Evolutionary conservation across 2,113 vertebrate species (phyloP).

Genomic region (Chaetops frenatus): DNA sequence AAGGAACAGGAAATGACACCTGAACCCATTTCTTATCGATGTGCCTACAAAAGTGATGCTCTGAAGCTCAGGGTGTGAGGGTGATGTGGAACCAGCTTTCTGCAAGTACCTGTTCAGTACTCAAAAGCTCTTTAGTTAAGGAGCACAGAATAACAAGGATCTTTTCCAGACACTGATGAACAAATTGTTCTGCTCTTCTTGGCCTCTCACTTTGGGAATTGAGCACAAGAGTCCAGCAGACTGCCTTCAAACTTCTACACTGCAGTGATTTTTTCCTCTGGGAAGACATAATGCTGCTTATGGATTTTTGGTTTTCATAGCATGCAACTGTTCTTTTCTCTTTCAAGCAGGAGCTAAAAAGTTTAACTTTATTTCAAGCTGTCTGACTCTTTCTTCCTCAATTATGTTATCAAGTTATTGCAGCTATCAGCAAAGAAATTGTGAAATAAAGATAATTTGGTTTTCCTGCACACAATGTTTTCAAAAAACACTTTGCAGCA

Average conservation of each 20-base stretch:
- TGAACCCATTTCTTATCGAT: not conserved
- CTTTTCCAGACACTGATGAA: not conserved
- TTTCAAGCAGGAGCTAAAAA: not conserved
- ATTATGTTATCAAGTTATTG: not conserved
- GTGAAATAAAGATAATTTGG: not conserved
- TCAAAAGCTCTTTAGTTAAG: not conserved
- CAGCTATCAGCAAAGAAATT: not conserved
- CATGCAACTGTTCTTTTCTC: not conserved
- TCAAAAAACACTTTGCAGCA: not conserved
- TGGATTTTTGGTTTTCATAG: not conserved
- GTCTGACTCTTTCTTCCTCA: not conserved
- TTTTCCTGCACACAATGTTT: not conserved
- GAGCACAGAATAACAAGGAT: not conserved
- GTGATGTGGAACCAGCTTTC: not conserved
- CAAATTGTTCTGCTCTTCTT: not conserved
- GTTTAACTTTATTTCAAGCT: not conserved
- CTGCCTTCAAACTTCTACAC: not conserved
- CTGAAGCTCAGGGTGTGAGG: not conserved
- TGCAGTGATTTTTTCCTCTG: not conserved
- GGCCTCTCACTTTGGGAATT: not conserved
- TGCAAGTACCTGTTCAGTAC: not conserved
- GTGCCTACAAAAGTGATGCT: not conserved
- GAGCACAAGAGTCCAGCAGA: not conserved
- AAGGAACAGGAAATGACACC: not conserved
- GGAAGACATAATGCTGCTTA: not conserved